These are phyloP conservation scores for Phycodurus eques DNA, from an alignment of 2,113 vertebrate genomes.

Conservation along the genomic window DNA sequence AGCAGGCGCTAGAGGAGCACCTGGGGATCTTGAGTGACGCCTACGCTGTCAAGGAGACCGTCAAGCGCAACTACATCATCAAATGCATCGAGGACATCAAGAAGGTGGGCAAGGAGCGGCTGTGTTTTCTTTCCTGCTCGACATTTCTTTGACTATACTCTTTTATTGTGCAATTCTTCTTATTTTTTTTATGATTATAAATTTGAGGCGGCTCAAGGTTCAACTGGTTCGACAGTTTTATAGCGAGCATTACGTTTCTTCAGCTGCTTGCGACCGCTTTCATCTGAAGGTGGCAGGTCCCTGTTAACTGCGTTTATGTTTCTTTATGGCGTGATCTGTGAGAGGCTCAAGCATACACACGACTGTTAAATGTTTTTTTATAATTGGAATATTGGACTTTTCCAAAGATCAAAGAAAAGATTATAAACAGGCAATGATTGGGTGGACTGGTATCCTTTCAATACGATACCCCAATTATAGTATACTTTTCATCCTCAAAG, in stretches of 20 bases:
- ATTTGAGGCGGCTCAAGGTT: neutral
- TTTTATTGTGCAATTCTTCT: neutral
- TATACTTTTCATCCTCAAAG: too few species aligned
- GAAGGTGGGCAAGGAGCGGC: slow-evolving; percentile 75
- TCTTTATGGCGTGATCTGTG: neutral
- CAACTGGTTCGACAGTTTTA: slow-evolving; percentile 4
- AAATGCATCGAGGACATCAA: slow-evolving; percentile 99
- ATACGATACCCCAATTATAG: too few species aligned
- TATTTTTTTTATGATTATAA: neutral
- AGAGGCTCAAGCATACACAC: neutral
- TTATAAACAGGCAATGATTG: neutral
- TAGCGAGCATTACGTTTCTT: slow-evolving; percentile 5
- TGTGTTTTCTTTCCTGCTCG: neutral
- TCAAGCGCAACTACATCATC: slow-evolving; percentile 96
- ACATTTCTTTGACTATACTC: too few species aligned
- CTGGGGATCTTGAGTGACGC: slow-evolving; percentile 97
- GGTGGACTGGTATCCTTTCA: too few species aligned
- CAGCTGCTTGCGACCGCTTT: slow-evolving; percentile 14
- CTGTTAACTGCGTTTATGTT: slow-evolving; percentile 5
- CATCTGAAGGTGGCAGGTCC: slow-evolving; percentile 18
- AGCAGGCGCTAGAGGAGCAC: slow-evolving; percentile 95
- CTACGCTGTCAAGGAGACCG: slow-evolving; percentile 91
- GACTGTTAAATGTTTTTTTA: neutral
- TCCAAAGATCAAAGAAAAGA: neutral
- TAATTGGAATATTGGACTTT: neutral